These are phyloP conservation scores for Gorsachius goisagi DNA, from an alignment of 2,113 vertebrate genomes.

Conservation along the genomic window DNA sequence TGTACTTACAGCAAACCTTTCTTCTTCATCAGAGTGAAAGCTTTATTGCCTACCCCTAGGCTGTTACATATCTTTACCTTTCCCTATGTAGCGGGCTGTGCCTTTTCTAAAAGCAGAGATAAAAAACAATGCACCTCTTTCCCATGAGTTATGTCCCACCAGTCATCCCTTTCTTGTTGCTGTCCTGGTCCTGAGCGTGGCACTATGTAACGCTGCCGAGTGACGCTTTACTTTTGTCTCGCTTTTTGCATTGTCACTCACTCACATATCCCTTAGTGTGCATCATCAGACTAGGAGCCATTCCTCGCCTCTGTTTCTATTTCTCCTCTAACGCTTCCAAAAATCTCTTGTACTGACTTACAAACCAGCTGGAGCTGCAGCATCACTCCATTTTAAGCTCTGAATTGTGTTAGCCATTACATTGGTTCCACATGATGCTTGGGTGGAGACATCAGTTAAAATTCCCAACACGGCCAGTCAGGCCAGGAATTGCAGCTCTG, in stretches of 20 bases:
- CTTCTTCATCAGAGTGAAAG: not conserved
- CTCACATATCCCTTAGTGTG: not conserved
- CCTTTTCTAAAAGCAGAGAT: not conserved
- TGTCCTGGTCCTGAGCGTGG: not conserved
- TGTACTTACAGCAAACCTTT: not conserved
- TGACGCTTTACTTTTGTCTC: not conserved
- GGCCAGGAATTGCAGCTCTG: conserved; percentile 48
- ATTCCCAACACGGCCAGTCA: not conserved
- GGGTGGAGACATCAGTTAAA: conserved; percentile 51
- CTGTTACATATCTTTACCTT: not conserved
- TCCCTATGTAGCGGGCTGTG: not conserved
- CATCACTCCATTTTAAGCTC: conserved; percentile 59
- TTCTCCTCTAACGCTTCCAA: conserved; percentile 9
- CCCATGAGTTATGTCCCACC: not conserved
- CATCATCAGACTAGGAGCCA: not conserved
- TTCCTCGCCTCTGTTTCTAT: conserved; percentile 4
- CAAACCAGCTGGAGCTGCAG: conserved; percentile 9
- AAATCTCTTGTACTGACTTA: conserved; percentile 1
- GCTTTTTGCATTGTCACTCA: not conserved
- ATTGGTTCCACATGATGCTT: conserved; percentile 22
- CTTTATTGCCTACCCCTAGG: not conserved
- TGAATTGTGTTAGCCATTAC: conserved; percentile 58
- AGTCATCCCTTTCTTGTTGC: not conserved
- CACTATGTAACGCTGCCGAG: not conserved
- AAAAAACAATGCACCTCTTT: not conserved